Conservation (phyloP, 2,113 vertebrate genomes). For the Vulpes ferrilata region DNA sequence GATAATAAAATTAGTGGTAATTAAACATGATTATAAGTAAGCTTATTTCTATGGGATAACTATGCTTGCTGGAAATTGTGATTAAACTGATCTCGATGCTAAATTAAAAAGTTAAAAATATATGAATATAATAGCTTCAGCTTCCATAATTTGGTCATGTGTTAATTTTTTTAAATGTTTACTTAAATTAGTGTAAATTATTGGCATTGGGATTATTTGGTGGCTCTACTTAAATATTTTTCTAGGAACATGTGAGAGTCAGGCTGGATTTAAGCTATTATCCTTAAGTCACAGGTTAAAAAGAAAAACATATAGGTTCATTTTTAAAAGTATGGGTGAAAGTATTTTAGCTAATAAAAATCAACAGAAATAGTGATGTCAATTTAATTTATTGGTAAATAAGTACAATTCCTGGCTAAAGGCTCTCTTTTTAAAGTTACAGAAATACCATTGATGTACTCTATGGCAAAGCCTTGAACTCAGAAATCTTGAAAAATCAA, state of each 20-base stretch:
- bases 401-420: background rate
- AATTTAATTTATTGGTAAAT: background rate
- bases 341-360: background rate
- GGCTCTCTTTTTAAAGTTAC: background rate
- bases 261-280: background rate
- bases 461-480: background rate
- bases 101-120: background rate
- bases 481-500: background rate
- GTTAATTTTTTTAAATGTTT: background rate
- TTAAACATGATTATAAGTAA: background rate
- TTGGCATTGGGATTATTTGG: background rate
- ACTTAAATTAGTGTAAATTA: background rate
- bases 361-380: background rate
- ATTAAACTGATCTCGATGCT: background rate
- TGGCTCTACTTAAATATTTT: background rate
- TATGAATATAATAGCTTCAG: background rate
- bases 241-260: background rate
- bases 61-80: conserved; percentile 11
- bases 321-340: background rate
- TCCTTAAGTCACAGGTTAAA: background rate
- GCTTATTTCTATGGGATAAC: background rate
- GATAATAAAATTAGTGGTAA: conserved; percentile 12
- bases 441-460: background rate
- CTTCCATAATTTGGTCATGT: background rate
- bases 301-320: background rate